These are phyloP conservation scores for Arctia plantaginis DNA, from an alignment of 2,888 invertebrate species.

Conservation along the genomic window DNA sequence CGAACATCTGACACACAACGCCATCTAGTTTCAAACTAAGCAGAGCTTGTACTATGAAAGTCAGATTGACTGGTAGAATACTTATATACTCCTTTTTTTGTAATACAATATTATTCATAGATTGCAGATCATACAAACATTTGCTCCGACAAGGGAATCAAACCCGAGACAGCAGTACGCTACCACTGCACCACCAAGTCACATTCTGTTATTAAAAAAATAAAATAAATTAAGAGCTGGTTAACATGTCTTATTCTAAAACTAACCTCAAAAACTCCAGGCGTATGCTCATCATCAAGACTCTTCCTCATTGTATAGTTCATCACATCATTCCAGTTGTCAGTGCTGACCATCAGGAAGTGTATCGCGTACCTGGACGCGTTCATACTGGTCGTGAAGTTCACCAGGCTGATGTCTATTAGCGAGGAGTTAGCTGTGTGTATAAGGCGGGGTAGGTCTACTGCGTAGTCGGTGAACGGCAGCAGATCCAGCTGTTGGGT, in stretches of 20 bases:
- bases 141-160: too few relatives aligned
- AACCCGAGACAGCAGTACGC: too few relatives aligned
- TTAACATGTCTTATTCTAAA: neutral
- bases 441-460: constrained; percentile 87
- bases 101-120: too few relatives aligned
- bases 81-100: too few relatives aligned
- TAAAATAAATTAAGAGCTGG: too few relatives aligned
- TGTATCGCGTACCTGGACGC: constrained; percentile 88
- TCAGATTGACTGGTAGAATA: too few relatives aligned
- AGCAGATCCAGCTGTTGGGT: constrained; percentile 82
- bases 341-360: constrained; percentile 83
- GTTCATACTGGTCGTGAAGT: constrained; percentile 82
- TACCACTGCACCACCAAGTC: too few relatives aligned
- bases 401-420: constrained; percentile 87
- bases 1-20: too few relatives aligned
- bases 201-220: too few relatives aligned
- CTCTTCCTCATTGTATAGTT: constrained; percentile 81
- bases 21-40: too few relatives aligned
- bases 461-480: constrained; percentile 80
- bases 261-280: constrained; percentile 89
- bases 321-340: constrained; percentile 71
- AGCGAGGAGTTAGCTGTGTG: constrained; percentile 89
- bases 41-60: too few relatives aligned
- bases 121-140: too few relatives aligned
- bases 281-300: constrained; percentile 91